phyloP scores from a whole-genome alignment of 2,888 invertebrate genomes.

The Odontothrips loti region DNA sequence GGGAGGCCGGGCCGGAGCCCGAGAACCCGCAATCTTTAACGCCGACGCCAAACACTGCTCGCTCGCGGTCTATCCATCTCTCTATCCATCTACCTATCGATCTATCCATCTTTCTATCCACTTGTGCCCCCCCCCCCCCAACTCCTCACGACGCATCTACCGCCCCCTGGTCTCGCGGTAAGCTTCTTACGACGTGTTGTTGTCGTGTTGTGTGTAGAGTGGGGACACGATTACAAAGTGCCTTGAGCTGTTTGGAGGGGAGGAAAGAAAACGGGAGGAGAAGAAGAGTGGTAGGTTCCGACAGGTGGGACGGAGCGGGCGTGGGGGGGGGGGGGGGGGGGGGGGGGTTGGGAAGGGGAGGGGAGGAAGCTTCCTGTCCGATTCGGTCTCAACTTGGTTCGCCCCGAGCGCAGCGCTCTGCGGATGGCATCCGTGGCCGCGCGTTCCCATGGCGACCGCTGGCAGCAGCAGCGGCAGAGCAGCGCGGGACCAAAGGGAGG shows the following conservation, averaged over 20 bases:
- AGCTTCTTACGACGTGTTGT: neutral
- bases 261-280: neutral
- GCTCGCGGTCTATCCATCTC: too few species aligned
- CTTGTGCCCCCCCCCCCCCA: neutral
- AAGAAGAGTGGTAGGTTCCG: neutral
- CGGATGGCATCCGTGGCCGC: too few species aligned
- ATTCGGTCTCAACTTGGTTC: too few species aligned
- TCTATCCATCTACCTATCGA: too few species aligned
- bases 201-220: neutral
- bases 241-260: neutral
- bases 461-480: too few species aligned
- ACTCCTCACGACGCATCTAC: neutral
- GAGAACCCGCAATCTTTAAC: neutral
- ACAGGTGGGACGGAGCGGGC: neutral
- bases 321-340: too few species aligned
- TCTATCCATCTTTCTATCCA: too few species aligned
- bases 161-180: neutral
- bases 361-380: neutral
- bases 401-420: too few species aligned
- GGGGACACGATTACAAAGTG: neutral
- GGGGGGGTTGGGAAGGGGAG: too few species aligned
- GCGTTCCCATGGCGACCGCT: too few species aligned
- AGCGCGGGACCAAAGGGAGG: too few species aligned
- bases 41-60: too few species aligned
- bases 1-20: neutral